Percentiles rank a stretch among this genome's conserved stretches.
These are phyloP conservation scores for Drosophila novamexicana DNA, from an alignment of 1,140 invertebrate species.

Conservation along the genomic window DNA sequence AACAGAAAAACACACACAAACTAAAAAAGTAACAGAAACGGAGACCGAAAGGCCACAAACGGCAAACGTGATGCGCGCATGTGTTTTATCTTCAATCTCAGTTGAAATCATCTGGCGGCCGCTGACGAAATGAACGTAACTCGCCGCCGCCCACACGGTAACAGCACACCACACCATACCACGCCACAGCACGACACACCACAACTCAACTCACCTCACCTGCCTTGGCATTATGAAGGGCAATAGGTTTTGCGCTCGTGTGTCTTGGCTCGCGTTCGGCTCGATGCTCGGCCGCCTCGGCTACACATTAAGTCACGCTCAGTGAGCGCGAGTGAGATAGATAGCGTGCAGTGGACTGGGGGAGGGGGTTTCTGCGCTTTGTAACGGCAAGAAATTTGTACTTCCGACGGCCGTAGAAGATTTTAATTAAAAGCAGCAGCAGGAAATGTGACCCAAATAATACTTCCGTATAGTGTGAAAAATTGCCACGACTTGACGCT, in stretches of 20 bases:
- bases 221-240: slow-evolving; percentile 65
- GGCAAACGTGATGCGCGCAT: slow-evolving; percentile 78
- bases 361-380: slow-evolving; percentile 48
- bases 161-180: slow-evolving; percentile 8
- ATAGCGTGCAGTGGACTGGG: background rate
- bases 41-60: slow-evolving; percentile 65
- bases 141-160: background rate
- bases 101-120: slow-evolving; percentile 74
- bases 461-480: slow-evolving; percentile 80
- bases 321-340: background rate
- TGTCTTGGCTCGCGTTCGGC: slow-evolving; percentile 21
- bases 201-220: slow-evolving; percentile 6
- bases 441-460: slow-evolving; percentile 82
- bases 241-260: slow-evolving; percentile 67
- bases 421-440: slow-evolving; percentile 83
- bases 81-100: slow-evolving; percentile 82
- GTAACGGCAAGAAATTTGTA: slow-evolving; percentile 72
- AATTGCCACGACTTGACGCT: slow-evolving; percentile 53
- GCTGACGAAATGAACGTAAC: slow-evolving; percentile 25
- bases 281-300: slow-evolving; percentile 6
- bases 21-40: slow-evolving; percentile 46
- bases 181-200: slow-evolving; percentile 3
- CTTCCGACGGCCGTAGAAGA: slow-evolving; percentile 65
- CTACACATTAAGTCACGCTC: slow-evolving; percentile 13
- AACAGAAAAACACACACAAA: slow-evolving; percentile 14